Conservation (phyloP, 2,797 vertebrate species). For the Poeciliopsis presidionis region DNA sequence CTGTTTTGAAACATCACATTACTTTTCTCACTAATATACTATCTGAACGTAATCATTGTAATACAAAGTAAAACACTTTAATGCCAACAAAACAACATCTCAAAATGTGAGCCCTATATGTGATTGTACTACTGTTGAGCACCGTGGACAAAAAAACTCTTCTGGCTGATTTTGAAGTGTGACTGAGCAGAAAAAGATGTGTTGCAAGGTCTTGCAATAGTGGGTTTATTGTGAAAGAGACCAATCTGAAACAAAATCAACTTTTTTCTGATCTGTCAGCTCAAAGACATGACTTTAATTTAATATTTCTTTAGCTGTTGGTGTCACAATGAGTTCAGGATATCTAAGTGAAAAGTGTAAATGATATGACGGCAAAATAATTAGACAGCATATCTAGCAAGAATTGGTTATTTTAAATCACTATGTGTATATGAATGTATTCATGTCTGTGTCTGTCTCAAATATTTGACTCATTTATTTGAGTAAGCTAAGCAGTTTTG, state of each 20-base stretch:
- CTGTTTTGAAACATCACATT: neutral
- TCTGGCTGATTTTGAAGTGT: neutral
- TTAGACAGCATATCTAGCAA: neutral
- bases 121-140: neutral
- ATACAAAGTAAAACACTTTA: neutral
- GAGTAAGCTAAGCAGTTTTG: neutral
- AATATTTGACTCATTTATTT: neutral
- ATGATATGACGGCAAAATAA: neutral
- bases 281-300: neutral
- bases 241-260: neutral
- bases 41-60: neutral
- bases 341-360: neutral
- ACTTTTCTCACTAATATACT: neutral
- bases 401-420: neutral
- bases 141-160: neutral
- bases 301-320: neutral
- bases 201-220: constrained; percentile 1
- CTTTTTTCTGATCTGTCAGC: neutral
- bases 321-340: neutral
- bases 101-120: neutral
- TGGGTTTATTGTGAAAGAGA: neutral
- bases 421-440: neutral
- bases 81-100: neutral
- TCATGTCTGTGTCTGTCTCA: neutral
- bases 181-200: constrained; percentile 1